Conservation (phyloP, 2,113 vertebrate genomes). For the Cebus imitator region DNA sequence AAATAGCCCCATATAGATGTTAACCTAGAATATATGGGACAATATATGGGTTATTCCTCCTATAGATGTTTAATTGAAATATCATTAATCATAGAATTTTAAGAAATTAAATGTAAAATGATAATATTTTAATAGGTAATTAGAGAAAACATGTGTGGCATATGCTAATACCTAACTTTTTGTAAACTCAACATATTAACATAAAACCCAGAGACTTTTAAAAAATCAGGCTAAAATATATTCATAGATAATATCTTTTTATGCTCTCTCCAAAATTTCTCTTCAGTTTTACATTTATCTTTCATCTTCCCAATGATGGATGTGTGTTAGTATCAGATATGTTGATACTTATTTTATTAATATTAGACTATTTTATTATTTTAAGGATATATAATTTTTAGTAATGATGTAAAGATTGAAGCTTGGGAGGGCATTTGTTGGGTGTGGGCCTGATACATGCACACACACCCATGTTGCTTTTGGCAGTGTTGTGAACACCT, state of each 20-base stretch:
- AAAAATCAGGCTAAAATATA: not conserved
- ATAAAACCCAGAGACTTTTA: not conserved
- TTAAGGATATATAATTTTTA: not conserved
- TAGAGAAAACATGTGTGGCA: not conserved
- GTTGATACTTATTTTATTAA: not conserved
- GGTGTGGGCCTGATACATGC: rapidly evolving
- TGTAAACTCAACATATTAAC: not conserved
- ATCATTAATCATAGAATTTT: not conserved
- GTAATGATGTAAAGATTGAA: not conserved
- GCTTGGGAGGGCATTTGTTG: not conserved
- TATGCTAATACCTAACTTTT: not conserved
- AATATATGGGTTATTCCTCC: not conserved
- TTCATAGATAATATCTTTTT: not conserved
- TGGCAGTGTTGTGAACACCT: not conserved
- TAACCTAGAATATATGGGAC: not conserved
- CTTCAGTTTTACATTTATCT: not conserved
- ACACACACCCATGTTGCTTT: not conserved
- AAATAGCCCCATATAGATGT: not conserved
- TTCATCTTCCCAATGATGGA: not conserved
- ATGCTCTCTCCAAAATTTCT: not conserved
- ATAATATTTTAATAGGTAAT: not conserved
- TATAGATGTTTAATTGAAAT: not conserved
- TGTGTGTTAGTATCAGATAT: not conserved
- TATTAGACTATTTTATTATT: not conserved
- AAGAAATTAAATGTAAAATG: not conserved